These are phyloP conservation scores for Synergus laeviventris DNA, from an alignment of 2,888 invertebrate genomes.

Conservation along the genomic window DNA sequence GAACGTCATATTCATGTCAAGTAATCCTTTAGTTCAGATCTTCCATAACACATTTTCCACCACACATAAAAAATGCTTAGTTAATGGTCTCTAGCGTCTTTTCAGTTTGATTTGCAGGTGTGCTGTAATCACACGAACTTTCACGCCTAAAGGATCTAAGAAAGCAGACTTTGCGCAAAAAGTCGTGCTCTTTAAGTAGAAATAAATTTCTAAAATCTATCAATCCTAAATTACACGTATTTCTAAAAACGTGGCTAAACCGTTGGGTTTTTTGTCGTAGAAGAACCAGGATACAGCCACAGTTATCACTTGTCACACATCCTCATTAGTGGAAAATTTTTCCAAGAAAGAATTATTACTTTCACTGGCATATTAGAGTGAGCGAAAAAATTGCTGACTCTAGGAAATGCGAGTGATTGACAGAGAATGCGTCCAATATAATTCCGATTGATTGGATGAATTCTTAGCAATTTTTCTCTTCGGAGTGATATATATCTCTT, in stretches of 20 bases:
- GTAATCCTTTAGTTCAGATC: too few species aligned
- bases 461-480: background rate
- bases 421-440: conserved; percentile 1
- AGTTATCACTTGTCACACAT: background rate
- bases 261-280: background rate
- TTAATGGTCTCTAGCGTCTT: background rate
- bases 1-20: too few species aligned
- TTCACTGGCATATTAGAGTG: background rate
- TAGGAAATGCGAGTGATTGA: background rate
- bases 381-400: background rate
- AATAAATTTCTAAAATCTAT: background rate
- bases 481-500: background rate
- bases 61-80: too few species aligned
- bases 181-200: background rate
- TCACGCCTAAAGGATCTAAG: background rate
- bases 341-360: background rate
- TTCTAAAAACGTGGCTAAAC: background rate
- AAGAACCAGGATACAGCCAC: background rate
- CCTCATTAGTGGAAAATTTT: background rate
- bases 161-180: background rate
- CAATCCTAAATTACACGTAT: background rate
- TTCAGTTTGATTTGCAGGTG: background rate
- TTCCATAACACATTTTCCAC: too few species aligned
- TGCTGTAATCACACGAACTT: background rate
- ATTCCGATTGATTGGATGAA: conserved; percentile 3